Base-by-base conservation (phyloP, 2,888 invertebrate genomes). In the Andrena haemorrhoa region DNA sequence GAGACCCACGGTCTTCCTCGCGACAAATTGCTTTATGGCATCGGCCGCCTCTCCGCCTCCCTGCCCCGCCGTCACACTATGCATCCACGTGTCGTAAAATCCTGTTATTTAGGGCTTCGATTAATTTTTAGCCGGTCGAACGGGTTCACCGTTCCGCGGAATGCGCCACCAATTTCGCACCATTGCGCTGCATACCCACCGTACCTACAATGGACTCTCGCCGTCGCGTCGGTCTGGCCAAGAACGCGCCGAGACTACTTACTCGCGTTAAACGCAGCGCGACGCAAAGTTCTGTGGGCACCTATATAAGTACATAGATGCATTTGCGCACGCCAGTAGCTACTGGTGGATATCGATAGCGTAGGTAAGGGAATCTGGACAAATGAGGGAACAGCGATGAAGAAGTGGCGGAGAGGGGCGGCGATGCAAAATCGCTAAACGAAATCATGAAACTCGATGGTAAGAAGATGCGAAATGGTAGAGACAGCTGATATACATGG, bases 401-500 rank as follows among this genome's bases (percentile, higher is more conserved):
- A 20, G 20, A 3, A 47, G 3, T n/a, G 2, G 8, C 2, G n/a
- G n/a, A 7, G 7, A 16, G 12, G 33, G 23, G 56, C 12, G 33
- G 31, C 12, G 64, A 64, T 35, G 61, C 56, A 35, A 69, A 65
- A 79, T 79, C 71, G 68, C 41, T 66, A 53, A 75, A 85, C 83
- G 83, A 85, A 80, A 86, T 74, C 80, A 63, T 58, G 73, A 83
- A 86, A 85, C 56, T 85, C 80, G 72, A 49, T 47, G 71, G 85
- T 61, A 61, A 71, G 63, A 63, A 75, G 72, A 82, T 61, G 79
- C 75, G 78, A 84, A 77, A 74, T 70, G 77, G 77, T 64, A 86
- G 79, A 85, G 90, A 90, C 88, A 88, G 89, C 86, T 89, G 90
- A 91, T 91, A 90, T 87, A 87, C 81, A 75, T 79, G 90, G 85